Evolutionary conservation across 2,797 vertebrate genomes (phyloP).

Genomic region (Sebastes ruberrimus): DNA sequence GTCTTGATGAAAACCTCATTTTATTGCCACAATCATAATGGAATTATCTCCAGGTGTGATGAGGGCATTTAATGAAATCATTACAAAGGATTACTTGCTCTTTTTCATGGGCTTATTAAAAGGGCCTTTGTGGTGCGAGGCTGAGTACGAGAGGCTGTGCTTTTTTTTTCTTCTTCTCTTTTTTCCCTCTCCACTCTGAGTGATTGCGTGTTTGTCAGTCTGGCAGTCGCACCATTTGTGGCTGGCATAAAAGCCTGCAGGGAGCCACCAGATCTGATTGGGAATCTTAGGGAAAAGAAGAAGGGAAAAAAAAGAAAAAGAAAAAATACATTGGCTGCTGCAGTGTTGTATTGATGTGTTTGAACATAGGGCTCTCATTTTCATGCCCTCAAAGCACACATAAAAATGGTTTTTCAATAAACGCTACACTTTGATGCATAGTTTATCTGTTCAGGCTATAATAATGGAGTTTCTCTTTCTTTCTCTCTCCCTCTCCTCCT

Average conservation of each 20-base stretch:
- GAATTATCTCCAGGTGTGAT: conserved; percentile 86
- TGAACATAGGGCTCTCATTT: conserved; percentile 72
- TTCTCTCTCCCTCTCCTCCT: neutral
- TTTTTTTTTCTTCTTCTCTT: conserved; percentile 12
- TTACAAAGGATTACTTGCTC: conserved; percentile 83
- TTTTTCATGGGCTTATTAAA: conserved; percentile 78
- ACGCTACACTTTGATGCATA: conserved; percentile 69
- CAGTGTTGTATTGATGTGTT: conserved; percentile 69
- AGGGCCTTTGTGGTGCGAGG: conserved; percentile 67
- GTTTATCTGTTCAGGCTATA: conserved; percentile 67
- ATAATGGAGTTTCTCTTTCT: conserved; percentile 47
- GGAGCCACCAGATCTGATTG: conserved; percentile 82
- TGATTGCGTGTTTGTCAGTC: conserved; percentile 80
- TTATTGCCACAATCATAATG: conserved; percentile 86
- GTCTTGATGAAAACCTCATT: conserved; percentile 84
- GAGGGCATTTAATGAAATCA: conserved; percentile 84
- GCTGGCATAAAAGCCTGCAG: conserved; percentile 80
- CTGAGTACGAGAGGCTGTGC: conserved; percentile 37
- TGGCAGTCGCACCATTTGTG: conserved; percentile 76
- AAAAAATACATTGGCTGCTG: conserved; percentile 48
- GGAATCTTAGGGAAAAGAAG: conserved; percentile 69
- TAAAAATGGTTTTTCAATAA: conserved; percentile 74
- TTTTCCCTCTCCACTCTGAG: conserved; percentile 53
- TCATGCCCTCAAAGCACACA: conserved; percentile 72
- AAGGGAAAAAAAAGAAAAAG: neutral